phyloP scores from a whole-genome alignment of 1,140 invertebrate species.

The Megathymus violae region DNA sequence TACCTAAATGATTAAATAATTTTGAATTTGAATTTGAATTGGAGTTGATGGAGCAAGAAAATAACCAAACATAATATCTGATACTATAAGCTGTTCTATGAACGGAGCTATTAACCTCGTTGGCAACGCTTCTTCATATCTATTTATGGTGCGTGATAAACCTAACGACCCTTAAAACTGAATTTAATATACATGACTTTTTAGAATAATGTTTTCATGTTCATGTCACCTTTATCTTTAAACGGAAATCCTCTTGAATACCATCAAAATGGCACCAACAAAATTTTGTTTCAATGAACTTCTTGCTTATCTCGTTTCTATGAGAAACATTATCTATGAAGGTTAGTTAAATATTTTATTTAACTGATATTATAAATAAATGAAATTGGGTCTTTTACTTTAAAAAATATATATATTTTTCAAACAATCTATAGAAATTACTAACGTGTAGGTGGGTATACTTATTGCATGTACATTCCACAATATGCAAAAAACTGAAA shows the following conservation, averaged over 20 bases:
- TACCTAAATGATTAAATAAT: too few relatives aligned
- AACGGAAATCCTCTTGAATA: slow-evolving; percentile 21
- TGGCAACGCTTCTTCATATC: slow-evolving; percentile 26
- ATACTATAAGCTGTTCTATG: slow-evolving; percentile 1
- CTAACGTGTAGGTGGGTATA: too few relatives aligned
- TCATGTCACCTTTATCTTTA: slow-evolving; percentile 24
- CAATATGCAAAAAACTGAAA: too few relatives aligned
- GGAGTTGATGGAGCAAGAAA: slow-evolving; percentile 2
- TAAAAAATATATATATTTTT: too few relatives aligned
- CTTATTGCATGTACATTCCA: too few relatives aligned
- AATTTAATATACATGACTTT: slow-evolving; percentile 24
- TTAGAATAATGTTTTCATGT: slow-evolving; percentile 25
- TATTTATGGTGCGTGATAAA: slow-evolving; percentile 22
- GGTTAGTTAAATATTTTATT: too few relatives aligned
- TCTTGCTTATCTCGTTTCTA: slow-evolving; percentile 1
- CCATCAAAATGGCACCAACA: slow-evolving; percentile 20
- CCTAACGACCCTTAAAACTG: slow-evolving; percentile 26
- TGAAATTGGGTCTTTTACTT: too few relatives aligned
- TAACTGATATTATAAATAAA: too few relatives aligned
- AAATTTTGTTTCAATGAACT: slow-evolving; percentile 8
- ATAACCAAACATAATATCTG: slow-evolving; percentile 15
- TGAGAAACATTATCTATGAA: too few relatives aligned
- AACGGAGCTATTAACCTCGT: background rate
- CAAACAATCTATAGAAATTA: too few relatives aligned
- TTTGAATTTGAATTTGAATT: too few relatives aligned